A percentile compares a stretch with the other conserved stretches of the same genome.
Evolutionary conservation across 2,113 vertebrate genomes (phyloP).

Genomic region (Arenaria interpres): DNA sequence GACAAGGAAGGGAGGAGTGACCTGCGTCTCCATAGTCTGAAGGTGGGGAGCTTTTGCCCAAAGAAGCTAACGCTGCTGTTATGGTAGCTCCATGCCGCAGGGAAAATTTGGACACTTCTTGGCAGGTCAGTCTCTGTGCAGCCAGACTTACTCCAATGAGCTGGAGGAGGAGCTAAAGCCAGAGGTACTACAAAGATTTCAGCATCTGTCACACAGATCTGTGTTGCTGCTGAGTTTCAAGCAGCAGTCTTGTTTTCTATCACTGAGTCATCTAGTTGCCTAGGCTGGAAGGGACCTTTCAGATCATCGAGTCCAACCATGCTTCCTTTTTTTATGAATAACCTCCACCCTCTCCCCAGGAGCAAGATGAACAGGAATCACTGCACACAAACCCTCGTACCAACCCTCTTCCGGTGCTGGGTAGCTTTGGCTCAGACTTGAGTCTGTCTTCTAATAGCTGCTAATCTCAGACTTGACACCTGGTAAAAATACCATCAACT

Average conservation of each 20-base stretch:
- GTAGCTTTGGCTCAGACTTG: background rate
- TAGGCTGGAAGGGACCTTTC: too few relatives aligned
- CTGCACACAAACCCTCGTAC: background rate
- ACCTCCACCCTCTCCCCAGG: background rate
- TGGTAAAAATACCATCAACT: background rate
- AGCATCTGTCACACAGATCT: background rate
- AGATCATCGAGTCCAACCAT: too few relatives aligned
- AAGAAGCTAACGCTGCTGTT: fast-evolving
- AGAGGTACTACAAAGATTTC: background rate
- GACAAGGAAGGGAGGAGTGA: background rate
- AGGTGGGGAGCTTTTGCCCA: background rate
- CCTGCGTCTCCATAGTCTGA: background rate
- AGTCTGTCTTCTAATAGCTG: background rate
- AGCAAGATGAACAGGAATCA: background rate
- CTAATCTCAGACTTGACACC: background rate
- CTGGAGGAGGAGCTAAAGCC: background rate
- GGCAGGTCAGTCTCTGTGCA: background rate
- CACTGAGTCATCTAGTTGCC: too few relatives aligned
- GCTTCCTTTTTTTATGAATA: background rate
- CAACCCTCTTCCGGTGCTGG: background rate
- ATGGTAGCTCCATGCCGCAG: fast-evolving
- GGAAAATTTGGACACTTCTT: background rate
- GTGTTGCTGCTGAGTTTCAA: background rate
- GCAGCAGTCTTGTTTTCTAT: background rate
- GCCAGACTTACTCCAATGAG: background rate